These are phyloP conservation scores for Pelodiscus sinensis DNA, from an alignment of 2,113 vertebrate genomes.

Conservation along the genomic window DNA sequence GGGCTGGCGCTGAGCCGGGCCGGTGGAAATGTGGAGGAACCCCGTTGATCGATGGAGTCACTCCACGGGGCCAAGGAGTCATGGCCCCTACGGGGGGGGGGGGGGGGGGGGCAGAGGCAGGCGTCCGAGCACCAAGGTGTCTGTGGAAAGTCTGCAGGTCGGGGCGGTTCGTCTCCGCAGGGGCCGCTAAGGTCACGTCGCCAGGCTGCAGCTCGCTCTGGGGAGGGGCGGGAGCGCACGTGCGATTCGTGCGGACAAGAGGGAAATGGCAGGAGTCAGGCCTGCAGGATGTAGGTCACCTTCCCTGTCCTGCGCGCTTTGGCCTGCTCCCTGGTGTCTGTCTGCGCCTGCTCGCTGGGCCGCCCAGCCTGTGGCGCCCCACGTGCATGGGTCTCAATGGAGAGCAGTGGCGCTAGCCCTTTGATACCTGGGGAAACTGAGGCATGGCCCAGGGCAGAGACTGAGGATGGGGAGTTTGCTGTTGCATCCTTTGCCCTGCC, in stretches of 20 bases:
- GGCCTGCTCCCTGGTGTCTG: not conserved
- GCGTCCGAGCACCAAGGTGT: not conserved
- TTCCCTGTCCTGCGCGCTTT: not conserved
- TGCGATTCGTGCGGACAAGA: too few relatives aligned
- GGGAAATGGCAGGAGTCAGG: not conserved
- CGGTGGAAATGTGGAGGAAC: too few relatives aligned
- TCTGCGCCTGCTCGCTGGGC: too few relatives aligned
- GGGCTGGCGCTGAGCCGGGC: not conserved
- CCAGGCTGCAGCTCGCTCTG: not conserved
- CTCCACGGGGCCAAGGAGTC: not conserved
- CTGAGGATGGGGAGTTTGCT: not conserved
- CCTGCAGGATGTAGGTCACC: not conserved
- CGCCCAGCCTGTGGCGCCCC: not conserved
- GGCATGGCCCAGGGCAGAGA: not conserved
- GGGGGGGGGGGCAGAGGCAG: not conserved
- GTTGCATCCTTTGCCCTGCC: not conserved
- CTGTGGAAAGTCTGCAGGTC: not conserved
- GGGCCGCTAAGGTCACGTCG: not conserved
- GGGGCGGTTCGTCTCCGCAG: not conserved
- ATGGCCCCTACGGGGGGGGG: not conserved
- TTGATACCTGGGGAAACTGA: not conserved
- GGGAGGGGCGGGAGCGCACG: not conserved
- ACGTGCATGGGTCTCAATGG: not conserved
- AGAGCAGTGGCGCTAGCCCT: not conserved
- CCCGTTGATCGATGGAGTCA: not conserved